These are phyloP conservation scores for Drosophila pseudoobscura DNA, from an alignment of 1,140 invertebrate species.

Conservation along the genomic window DNA sequence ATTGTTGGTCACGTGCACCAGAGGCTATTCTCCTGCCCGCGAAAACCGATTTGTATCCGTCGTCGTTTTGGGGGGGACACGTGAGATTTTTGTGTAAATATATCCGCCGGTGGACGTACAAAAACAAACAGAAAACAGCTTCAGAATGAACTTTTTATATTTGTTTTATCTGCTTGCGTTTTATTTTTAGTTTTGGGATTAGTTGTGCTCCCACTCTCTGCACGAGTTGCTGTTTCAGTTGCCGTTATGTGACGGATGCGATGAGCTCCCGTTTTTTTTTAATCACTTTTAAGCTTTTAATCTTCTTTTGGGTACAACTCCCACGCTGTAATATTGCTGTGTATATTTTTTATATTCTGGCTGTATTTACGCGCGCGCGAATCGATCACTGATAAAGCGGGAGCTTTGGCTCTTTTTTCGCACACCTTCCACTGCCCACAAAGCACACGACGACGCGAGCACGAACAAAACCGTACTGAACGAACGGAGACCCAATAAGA, in stretches of 20 bases:
- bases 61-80: conserved; percentile 26
- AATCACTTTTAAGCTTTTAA: conserved; percentile 6
- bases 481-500: conserved; percentile 25
- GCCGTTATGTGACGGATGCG: conserved; percentile 25
- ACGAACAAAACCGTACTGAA: conserved; percentile 69
- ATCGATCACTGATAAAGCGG: conserved; percentile 38
- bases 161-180: conserved; percentile 32
- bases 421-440: conserved; percentile 20
- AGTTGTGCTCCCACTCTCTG: conserved; percentile 27
- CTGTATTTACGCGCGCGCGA: conserved; percentile 30
- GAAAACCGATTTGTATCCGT: conserved; percentile 41
- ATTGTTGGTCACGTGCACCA: conserved; percentile 67
- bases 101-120: conserved; percentile 9
- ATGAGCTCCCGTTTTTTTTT: conserved; percentile 13
- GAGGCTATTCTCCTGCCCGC: conserved; percentile 21
- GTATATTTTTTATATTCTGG: conserved; percentile 12
- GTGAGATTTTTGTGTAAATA: conserved; percentile 40
- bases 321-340: neutral
- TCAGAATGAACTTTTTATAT: conserved; percentile 14
- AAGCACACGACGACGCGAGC: conserved; percentile 62
- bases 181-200: conserved; percentile 54
- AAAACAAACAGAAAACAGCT: conserved; percentile 4
- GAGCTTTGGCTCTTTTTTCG: conserved; percentile 17
- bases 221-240: conserved; percentile 36
- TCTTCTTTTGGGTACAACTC: conserved; percentile 28